phyloP scores from a whole-genome alignment of 2,113 vertebrate species.

The Microtus montanus region DNA sequence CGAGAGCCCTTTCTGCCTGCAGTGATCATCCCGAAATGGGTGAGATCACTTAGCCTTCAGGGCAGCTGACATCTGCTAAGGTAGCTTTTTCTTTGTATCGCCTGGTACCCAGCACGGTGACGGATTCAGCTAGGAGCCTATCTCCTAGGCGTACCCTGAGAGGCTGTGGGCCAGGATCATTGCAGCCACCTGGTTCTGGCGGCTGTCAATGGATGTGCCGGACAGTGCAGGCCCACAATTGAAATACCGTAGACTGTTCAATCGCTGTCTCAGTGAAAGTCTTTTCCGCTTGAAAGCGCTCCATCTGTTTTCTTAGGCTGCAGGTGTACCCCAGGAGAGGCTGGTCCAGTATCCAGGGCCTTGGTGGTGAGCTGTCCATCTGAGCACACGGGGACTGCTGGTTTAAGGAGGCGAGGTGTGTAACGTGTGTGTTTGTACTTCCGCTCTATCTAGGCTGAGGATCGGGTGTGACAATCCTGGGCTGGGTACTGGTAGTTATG shows the following conservation, averaged over 20 bases:
- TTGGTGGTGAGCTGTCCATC: not conserved
- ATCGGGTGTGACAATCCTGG: not conserved
- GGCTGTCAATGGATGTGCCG: not conserved
- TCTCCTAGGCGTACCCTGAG: not conserved
- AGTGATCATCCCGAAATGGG: not conserved
- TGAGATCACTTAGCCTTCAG: not conserved
- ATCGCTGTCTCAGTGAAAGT: not conserved
- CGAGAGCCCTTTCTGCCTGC: not conserved
- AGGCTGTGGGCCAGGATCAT: not conserved
- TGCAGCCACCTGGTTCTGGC: not conserved
- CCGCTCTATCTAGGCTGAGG: not conserved
- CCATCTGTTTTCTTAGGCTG: not conserved
- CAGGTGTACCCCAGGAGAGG: not conserved
- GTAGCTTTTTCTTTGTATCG: not conserved
- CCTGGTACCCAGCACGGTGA: not conserved
- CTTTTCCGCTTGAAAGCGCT: not conserved
- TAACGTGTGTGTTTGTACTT: not conserved
- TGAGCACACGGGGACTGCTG: not conserved
- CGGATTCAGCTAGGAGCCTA: not conserved
- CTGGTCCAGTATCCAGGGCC: not conserved
- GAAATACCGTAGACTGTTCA: not conserved
- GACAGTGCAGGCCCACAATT: not conserved
- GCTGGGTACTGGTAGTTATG: not conserved
- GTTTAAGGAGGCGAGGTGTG: not conserved
- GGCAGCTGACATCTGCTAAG: not conserved